Conservation (phyloP, 2,888 invertebrate species). For the Eristalinus aeneus region DNA sequence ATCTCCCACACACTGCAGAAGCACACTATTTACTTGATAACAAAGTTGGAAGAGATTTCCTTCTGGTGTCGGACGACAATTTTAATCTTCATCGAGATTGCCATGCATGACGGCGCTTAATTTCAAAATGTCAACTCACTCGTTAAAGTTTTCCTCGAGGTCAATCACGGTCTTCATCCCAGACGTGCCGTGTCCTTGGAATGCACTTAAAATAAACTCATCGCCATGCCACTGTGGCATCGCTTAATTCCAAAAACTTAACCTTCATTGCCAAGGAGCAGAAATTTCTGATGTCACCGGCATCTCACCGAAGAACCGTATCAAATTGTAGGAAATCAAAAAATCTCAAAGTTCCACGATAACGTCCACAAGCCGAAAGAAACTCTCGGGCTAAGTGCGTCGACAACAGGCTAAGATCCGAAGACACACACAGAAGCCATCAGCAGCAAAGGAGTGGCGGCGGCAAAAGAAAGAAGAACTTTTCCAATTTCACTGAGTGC, state of each 20-base stretch:
- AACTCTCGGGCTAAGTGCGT: not conserved
- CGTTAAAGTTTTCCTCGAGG: not conserved
- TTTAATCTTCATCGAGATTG: not conserved
- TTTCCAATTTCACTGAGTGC: constrained; percentile 63
- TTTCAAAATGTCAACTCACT: not conserved
- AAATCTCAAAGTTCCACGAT: not conserved
- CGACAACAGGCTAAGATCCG: constrained; percentile 20
- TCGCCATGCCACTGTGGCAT: not conserved
- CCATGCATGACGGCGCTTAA: not conserved
- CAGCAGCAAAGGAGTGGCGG: not conserved
- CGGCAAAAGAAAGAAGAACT: constrained; percentile 27
- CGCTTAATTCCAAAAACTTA: not conserved
- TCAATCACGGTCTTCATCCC: not conserved
- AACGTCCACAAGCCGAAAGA: not conserved
- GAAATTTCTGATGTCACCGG: not conserved
- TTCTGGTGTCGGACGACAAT: not conserved
- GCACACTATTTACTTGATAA: too few species aligned
- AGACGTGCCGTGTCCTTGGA: not conserved
- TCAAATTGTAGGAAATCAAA: not conserved
- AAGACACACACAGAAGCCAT: constrained; percentile 8
- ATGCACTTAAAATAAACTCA: not conserved
- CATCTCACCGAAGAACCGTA: not conserved
- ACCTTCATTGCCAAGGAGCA: not conserved
- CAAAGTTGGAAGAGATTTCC: too few species aligned
- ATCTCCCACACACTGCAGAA: too few species aligned